Base-by-base conservation (phyloP, 2,113 vertebrate genomes). In the Entelurus aequoreus region DNA sequence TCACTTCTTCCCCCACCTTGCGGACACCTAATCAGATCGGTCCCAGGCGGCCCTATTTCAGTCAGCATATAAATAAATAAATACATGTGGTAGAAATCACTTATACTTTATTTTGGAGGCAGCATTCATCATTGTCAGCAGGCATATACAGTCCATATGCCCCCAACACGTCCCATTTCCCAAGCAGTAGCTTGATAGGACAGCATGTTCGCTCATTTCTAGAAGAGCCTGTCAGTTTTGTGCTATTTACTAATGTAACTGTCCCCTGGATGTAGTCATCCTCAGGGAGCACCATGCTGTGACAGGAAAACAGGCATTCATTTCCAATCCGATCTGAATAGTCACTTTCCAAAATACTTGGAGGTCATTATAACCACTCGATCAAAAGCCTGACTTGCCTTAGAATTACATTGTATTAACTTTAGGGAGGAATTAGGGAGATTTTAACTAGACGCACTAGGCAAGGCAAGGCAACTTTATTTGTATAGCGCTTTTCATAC, bases 161-260 rank as follows among this genome's bases (percentile, higher is more conserved):
- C 85, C 81, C 81, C 72, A 87, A 87, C 86, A 85, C 76, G 89
- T 89, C 86, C 89, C 87, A 88, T 90, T 90, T 90, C 87, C 82
- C 75, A 60, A 80, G 81, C 77, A 82, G 77, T 78, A 78, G 44
- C 80, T 80, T 87, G 88, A 87, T 83, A 84, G 85, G 86, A 84
- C 83, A 70, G 82, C 82, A 54, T 21, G 64, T 75, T 81, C 54
- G 87, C 77, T 88, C 84, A 87, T 89, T 90, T 90, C 82, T 87
- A 86, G 83, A 68, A 68, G 75, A 73, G 79, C 81, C 80, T 91
- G 90, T 89, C 90, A 87, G 77, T 84, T 85, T 72, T 86, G 86
- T 86, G 86, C 88, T 89, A 89, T 90, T 92, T 91, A 88, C 88
- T 85, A 81, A 90, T 88, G 88, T 82, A 89, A 89, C 90, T 87